Conservation (phyloP, 1,140 invertebrate genomes). For the Drosophila tristis region DNA sequence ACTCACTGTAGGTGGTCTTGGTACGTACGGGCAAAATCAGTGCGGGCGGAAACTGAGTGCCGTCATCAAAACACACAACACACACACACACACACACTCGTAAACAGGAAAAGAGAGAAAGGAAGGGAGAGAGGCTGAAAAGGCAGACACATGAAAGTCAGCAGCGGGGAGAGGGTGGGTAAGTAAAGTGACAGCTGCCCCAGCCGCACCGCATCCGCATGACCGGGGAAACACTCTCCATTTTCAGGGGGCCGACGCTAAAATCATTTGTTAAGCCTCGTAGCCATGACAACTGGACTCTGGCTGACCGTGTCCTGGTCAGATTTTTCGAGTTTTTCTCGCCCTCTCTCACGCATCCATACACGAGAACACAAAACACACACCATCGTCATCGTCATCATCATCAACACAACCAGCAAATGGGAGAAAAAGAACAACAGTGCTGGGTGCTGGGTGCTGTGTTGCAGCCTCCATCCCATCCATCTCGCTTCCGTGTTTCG, state of each 20-base stretch:
- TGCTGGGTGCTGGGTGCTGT: slow-evolving; percentile 45
- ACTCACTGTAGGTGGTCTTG: slow-evolving; percentile 31
- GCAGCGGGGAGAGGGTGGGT: slow-evolving; percentile 13
- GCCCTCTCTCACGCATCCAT: slow-evolving; percentile 13
- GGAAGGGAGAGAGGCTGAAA: slow-evolving; percentile 20
- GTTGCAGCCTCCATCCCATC: slow-evolving; percentile 6
- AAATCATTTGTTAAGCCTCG: slow-evolving; percentile 71
- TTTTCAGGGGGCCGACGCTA: slow-evolving; percentile 29
- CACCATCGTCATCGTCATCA: slow-evolving; percentile 48
- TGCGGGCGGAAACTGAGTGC: slow-evolving; percentile 57
- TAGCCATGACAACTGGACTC: slow-evolving; percentile 58
- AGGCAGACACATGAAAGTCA: slow-evolving; percentile 40
- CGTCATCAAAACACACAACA: slow-evolving; percentile 65
- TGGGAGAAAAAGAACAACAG: slow-evolving; percentile 38
- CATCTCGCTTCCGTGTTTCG: slow-evolving; percentile 74
- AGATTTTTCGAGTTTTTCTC: slow-evolving; percentile 33
- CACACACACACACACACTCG: slow-evolving; percentile 19
- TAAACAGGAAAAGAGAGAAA: slow-evolving; percentile 14
- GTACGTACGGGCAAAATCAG: slow-evolving; percentile 35
- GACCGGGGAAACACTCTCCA: slow-evolving; percentile 21
- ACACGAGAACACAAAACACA: slow-evolving; percentile 15
- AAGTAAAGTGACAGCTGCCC: slow-evolving; percentile 52
- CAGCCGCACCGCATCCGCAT: slow-evolving; percentile 1
- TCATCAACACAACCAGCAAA: slow-evolving; percentile 42
- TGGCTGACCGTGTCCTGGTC: slow-evolving; percentile 31